A percentile compares a stretch with the other conserved stretches of the same genome.
phyloP scores from a whole-genome alignment of 1,140 invertebrate genomes.

The Homarus americanus region DNA sequence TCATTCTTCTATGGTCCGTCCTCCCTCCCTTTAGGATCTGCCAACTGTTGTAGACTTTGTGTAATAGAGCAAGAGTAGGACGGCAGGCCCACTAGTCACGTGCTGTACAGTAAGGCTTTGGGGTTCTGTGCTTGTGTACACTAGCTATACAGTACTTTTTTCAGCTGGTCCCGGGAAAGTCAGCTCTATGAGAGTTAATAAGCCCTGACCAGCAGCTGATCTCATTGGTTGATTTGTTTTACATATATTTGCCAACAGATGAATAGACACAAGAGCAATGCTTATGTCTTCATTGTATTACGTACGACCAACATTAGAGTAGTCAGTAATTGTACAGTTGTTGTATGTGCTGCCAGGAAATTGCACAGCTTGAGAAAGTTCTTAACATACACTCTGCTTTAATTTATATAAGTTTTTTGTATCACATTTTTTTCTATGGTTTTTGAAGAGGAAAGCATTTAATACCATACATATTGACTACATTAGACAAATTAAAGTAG shows the following conservation, averaged over 20 bases:
- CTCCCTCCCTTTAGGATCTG: conserved; percentile 56
- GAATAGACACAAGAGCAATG: conserved; percentile 10
- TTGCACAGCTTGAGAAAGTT: background rate
- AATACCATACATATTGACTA: background rate
- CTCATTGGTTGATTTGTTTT: background rate
- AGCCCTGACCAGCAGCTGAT: conserved; percentile 21
- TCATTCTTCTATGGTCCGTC: conserved; percentile 63
- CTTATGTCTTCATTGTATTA: conserved; percentile 33
- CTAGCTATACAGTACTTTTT: background rate
- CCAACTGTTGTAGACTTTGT: conserved; percentile 51
- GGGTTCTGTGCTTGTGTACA: conserved; percentile 36
- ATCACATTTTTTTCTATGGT: no score
- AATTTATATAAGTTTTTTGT: background rate
- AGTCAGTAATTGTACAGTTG: background rate
- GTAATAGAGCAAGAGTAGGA: conserved; percentile 24
- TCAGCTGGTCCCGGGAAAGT: background rate
- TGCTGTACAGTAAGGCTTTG: conserved; percentile 49
- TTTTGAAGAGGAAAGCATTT: no score
- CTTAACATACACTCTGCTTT: background rate
- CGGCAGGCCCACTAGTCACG: conserved; percentile 26
- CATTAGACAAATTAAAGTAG: background rate
- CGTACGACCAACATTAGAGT: background rate
- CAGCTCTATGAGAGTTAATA: background rate
- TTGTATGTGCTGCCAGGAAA: background rate
- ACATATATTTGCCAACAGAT: conserved; percentile 22